Conservation (phyloP, 2,113 vertebrate species). For the Axis porcinus region DNA sequence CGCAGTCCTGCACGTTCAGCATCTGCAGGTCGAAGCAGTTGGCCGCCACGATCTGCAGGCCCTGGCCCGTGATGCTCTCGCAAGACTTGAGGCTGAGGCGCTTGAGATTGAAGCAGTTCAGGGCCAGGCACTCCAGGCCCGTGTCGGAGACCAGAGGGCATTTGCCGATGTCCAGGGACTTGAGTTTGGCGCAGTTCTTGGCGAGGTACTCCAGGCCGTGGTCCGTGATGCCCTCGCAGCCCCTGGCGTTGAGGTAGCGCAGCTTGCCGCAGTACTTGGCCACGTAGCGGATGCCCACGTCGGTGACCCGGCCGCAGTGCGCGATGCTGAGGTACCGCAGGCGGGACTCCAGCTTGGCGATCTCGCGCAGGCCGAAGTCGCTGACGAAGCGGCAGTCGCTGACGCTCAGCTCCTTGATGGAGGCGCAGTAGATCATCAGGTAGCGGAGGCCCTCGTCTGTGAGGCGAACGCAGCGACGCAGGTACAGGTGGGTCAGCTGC, state of each 20-base stretch:
- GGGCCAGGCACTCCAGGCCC: slow-evolving; percentile 93
- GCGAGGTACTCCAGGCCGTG: slow-evolving; percentile 95
- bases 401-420: slow-evolving; percentile 93
- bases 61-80: slow-evolving; percentile 93
- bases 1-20: slow-evolving; percentile 97
- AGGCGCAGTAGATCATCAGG: slow-evolving; percentile 93
- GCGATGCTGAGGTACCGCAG: slow-evolving; percentile 97
- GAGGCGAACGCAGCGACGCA: slow-evolving; percentile 94
- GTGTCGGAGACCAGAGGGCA: slow-evolving; percentile 95
- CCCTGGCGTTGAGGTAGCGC: slow-evolving; percentile 97
- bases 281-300: slow-evolving; percentile 95
- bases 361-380: slow-evolving; percentile 95
- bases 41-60: slow-evolving; percentile 92
- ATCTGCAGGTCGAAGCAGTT: slow-evolving; percentile 98
- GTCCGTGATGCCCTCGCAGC: slow-evolving; percentile 98
- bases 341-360: slow-evolving; percentile 94
- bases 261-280: slow-evolving; percentile 97
- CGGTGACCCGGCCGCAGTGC: slow-evolving; percentile 96
- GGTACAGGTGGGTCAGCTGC: slow-evolving; percentile 95
- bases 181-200: slow-evolving; percentile 95
- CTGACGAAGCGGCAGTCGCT: slow-evolving; percentile 96
- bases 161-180: slow-evolving; percentile 95
- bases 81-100: slow-evolving; percentile 95
- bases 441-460: slow-evolving; percentile 96
- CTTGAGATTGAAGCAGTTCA: slow-evolving; percentile 94